Percentiles rank a stretch among this genome's conserved stretches.
Evolutionary conservation across 2,797 vertebrate species (phyloP).

Genomic region (Podargus strigoides): DNA sequence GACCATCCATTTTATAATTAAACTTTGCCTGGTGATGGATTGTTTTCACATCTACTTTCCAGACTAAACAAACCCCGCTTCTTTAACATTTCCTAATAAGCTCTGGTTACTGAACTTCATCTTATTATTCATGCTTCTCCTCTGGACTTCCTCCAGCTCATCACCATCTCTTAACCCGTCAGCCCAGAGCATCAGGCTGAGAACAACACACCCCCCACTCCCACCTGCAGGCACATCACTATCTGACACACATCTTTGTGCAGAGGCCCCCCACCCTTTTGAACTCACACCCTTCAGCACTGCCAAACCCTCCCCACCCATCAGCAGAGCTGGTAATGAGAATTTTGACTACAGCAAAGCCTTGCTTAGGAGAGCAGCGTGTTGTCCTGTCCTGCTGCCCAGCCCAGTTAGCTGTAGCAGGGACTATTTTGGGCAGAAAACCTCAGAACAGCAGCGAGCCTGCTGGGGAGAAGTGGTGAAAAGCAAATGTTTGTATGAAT

Average conservation of each 20-base stretch:
- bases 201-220: neutral
- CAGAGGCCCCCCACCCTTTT: neutral
- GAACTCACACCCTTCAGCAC: fast-evolving
- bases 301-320: neutral
- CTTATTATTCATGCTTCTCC: neutral
- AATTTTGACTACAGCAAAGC: too few species aligned
- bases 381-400: neutral
- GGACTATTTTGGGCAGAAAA: neutral
- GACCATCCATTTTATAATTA: neutral
- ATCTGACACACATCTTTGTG: neutral
- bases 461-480: neutral
- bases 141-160: neutral
- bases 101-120: neutral
- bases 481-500: neutral
- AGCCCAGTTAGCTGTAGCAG: too few species aligned
- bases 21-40: neutral
- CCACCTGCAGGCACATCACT: neutral
- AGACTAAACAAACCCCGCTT: neutral
- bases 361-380: neutral
- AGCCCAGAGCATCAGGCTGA: neutral
- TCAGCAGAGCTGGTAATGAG: too few species aligned
- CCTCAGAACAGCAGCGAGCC: neutral
- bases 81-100: neutral
- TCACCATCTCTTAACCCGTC: neutral
- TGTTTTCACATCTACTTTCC: neutral